Evolutionary conservation across 2,888 invertebrate genomes (phyloP).

Genomic region (Meliscaeva auricollis): DNA sequence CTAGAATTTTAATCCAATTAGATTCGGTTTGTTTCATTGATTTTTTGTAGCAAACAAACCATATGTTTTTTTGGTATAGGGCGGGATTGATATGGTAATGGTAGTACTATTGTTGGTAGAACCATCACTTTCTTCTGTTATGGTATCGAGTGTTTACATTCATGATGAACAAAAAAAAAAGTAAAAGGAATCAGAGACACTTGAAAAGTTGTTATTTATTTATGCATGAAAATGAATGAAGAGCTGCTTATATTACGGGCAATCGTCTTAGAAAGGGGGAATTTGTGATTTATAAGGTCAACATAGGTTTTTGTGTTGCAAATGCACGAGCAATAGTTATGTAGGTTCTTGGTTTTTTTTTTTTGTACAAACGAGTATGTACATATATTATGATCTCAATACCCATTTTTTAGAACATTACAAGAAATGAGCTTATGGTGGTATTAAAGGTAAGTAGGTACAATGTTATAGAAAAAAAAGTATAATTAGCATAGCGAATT

Average conservation of each 20-base stretch:
- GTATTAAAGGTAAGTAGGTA: not conserved
- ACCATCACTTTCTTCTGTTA: slow-evolving; percentile 32
- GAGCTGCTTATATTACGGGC: slow-evolving; percentile 41
- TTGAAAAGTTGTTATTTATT: slow-evolving; percentile 21
- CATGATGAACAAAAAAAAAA: not conserved
- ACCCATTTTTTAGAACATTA: too few relatives aligned
- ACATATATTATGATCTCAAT: not conserved
- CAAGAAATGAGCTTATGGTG: too few relatives aligned
- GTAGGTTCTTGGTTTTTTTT: not conserved
- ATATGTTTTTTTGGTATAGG: not conserved
- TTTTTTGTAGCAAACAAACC: slow-evolving; percentile 27
- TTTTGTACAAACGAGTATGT: not conserved
- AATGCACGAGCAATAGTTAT: not conserved
- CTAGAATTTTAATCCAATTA: slow-evolving; percentile 73
- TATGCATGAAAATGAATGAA: slow-evolving; percentile 38
- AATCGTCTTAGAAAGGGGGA: slow-evolving; percentile 18
- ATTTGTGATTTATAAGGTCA: slow-evolving; percentile 54
- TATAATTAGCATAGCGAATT: too few relatives aligned
- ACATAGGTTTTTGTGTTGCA: slow-evolving; percentile 9
- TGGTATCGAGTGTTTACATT: slow-evolving; percentile 44
- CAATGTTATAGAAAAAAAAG: too few relatives aligned
- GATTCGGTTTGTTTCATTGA: slow-evolving; percentile 62
- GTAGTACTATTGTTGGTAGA: not conserved
- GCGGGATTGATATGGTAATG: not conserved
- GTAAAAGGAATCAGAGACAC: slow-evolving; percentile 24